Base-by-base conservation (phyloP, 2,113 vertebrate genomes). In the Macquaria australasica region DNA sequence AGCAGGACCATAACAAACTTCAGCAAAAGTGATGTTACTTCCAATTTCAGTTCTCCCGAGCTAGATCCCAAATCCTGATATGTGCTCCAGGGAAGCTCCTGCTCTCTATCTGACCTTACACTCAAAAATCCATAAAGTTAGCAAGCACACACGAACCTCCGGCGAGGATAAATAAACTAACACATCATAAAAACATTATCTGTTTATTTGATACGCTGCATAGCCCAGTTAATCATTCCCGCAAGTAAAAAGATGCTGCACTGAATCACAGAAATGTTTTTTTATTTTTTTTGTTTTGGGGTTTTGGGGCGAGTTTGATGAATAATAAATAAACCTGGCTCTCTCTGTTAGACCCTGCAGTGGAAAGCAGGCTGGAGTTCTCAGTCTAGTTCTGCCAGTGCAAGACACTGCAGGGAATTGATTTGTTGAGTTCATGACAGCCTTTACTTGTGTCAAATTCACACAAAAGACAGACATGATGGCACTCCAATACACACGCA, bases 361-460 rank as follows among this genome's bases (percentile, higher is more conserved):
- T 80, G 68, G 79, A 82, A 79, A 75, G 59, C 80, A 83, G 51
- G 56, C 82, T 86, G 83, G 60, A 90, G 83, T 85, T 84, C 84
- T 90, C 86, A 90, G 83, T 72, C 71, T 89, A 66, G 83, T 83
- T 92, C 88, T 91, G 82, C 81, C 87, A 81, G 45, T 56, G 87
- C 63, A 73, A 88, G 68, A 91, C 86, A 76, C 86, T 84, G 78
- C 37, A 62, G 90, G 91, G 91, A 90, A 89, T 90, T 91, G 90
- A 91, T 92, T 87, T 85, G 89, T 89, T 58, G 87, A 90, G 91
- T 92, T 90, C 88, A 93, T 79, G 91, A 91, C 87, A 92, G 79
- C 69, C 79, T 83, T 87, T 87, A 82, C 88, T 88, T 81, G 88
- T 83, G 86, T 88, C 80, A 90, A 87, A 90, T 85, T 84, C 86